Base-by-base conservation (phyloP, 2,113 vertebrate genomes). In the Glaucidium brasilianum region DNA sequence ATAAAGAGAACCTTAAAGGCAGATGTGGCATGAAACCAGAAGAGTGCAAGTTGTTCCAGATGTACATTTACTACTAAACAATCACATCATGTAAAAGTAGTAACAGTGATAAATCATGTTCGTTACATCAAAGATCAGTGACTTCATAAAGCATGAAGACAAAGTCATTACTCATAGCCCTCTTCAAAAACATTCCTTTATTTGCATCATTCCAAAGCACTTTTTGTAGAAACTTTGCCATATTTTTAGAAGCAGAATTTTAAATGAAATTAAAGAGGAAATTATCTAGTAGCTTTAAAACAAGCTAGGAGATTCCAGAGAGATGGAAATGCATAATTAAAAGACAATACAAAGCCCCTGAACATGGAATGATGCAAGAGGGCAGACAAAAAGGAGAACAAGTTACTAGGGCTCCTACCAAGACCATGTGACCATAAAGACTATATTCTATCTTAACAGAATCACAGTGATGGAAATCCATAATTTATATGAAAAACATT, bases 1-100 rank as follows among this genome's bases (percentile, higher is more conserved):
- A 85, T 69, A 88, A 86, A 95, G 80, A 92, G 73, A 96, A 96
- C 62, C 97, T 96, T 95, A 96, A 95, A 95, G 41, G 89, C 62
- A 86, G 53, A 73, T 50, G 29, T 85, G 79, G 50, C 56, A 97
- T 37, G 76, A 91, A 94, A 84, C 64, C 45, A 94, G 84, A 95
- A 94, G 27, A 97, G 67, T 7, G 3, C 37, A 92, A 93, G 90
- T 86, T 97, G 78, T 90, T 95, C 69, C 75, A 96, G 78, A 85
- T 92, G 88, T 53, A 94, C 50, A 72, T 69, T 87, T 94, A 83
- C 63, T 91, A 87, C 90, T 93, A 79, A 95, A 88, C 50, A 96
- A 95, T 94, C 91, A 72, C 8, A 49, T 93, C 75, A 93, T 45
- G 76, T 53, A 93, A 87, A 96, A 92, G 63, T 32, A 55, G 64